Evolutionary conservation across 2,888 invertebrate genomes (phyloP), one percentile per base, ranked within the genome.

Genomic region (Cylloceria caligata): DNA sequence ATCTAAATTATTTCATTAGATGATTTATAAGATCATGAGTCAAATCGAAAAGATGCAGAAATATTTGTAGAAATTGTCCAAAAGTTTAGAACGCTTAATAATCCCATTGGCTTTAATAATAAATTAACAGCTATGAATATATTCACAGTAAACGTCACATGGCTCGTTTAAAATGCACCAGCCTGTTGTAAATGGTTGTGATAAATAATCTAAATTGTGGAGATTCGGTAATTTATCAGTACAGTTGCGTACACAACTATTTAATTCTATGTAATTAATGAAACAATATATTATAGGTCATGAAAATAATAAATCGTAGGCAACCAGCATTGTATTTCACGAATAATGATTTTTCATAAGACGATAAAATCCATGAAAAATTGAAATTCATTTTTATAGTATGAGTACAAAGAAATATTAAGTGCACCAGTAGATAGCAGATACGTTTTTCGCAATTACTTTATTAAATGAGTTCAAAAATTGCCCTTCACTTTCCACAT

Each of bases 221-320:
- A 27, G 36, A 27, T 67, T 52, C 73, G 27, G 39, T 55, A 42
- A 65, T 80, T 57, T 19, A 57, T 80, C 68, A 80, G 55, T 11
- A 24, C 30, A 19, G 52, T 60, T 52, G 60, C 39, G 11, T 36
- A 55, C 34, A 75, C 27, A 47, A 72, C 49, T 49, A 4, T 64
- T 73, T 67, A 72, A 79, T 73, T 67, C 30, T 16, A 39, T 9
- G 42, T 16, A 42, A 80, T 74, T 80, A 80, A 80, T 60, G 64
- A 69, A 45, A 47, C n/a, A 6, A 39, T n/a, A 9, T 39, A 42
- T 27, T 21, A n/a, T n/a, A n/a, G 19, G n/a, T 11, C 27, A 30
- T 16, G 13, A 7, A n/a, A n/a, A 73, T 68, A 67, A 67, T 79
- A 62, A 57, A 72, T 72, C 57, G 47, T 68, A 36, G 60, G 27